Evolutionary conservation across 2,113 vertebrate species (phyloP), one percentile per base, ranked within the genome.

Genomic region (Patagioenas fasciata): DNA sequence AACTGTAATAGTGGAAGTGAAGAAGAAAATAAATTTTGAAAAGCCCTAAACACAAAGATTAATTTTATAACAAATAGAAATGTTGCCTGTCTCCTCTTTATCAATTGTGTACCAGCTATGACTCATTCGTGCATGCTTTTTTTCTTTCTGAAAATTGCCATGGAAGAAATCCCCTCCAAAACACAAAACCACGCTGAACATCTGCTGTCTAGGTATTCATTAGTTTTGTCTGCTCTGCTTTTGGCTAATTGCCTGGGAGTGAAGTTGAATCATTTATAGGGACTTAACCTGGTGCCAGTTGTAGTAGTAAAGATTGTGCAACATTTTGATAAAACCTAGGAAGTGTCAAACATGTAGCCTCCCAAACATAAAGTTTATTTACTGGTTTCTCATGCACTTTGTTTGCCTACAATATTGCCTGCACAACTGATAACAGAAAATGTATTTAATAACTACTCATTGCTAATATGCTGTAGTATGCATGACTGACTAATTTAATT

Each of bases 401-500:
- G 97, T 98, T 98, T 98, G 96, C 90, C 32, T 96, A 97, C 87
- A 96, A 95, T 97, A 94, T 89, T 97, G 93, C 96, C 97, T 96
- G 94, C 86, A 84, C 96, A 96, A 97, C 95, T 96, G 97, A 98
- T 98, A 98, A 97, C 94, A 97, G 97, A 97, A 98, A 98, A 96
- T 96, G 95, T 98, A 97, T 97, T 98, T 98, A 98, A 98, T 98
- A 98, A 98, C 96, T 97, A 96, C 97, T 95, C 96, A 97, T 97
- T 97, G 97, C 97, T 98, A 98, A 98, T 98, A 98, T 96, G 96
- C 96, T 96, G 70, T 95, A 96, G 97, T 97, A 98, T 98, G 98
- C 98, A 98, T 98, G 98, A 89, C 96, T 98, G 98, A 95, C 97
- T 98, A 98, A 98, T 98, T 98, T 98, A 98, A 98, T 98, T 98